Evolutionary conservation across 2,888 invertebrate species (phyloP).

Genomic region (Bugulina stolonifera): DNA sequence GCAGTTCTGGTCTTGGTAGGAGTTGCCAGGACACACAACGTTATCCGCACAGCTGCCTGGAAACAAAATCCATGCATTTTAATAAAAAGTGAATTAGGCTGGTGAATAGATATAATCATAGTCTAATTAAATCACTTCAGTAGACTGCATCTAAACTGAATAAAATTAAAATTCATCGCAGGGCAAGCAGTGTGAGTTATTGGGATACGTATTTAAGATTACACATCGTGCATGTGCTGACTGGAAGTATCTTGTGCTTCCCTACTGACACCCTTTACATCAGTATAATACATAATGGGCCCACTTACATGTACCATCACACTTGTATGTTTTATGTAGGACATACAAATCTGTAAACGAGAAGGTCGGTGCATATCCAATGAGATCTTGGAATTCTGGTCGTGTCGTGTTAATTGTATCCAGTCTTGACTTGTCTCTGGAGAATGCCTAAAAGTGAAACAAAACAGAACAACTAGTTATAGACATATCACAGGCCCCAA

Average conservation of each 20-base stretch:
- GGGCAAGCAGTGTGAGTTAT: no score
- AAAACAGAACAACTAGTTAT: no score
- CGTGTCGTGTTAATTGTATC: background rate
- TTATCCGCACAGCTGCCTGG: background rate
- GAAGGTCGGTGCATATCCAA: background rate
- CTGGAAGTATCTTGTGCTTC: no score
- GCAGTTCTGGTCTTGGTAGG: conserved; percentile 3
- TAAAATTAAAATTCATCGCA: no score
- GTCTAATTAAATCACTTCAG: background rate
- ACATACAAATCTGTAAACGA: background rate
- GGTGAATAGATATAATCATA: no score
- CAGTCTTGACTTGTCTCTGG: no score
- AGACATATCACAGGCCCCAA: no score
- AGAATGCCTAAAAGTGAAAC: no score
- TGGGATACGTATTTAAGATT: no score
- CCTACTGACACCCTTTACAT: background rate
- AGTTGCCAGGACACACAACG: background rate
- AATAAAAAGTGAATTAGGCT: no score
- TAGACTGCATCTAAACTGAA: no score
- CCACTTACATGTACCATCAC: background rate
- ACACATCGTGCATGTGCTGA: no score
- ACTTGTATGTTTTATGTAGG: background rate
- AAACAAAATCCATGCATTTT: background rate
- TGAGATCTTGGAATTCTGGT: conserved; percentile 1
- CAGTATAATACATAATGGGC: background rate